These are phyloP conservation scores for Otocyon megalotis DNA, from an alignment of 2,113 vertebrate genomes.

Conservation along the genomic window DNA sequence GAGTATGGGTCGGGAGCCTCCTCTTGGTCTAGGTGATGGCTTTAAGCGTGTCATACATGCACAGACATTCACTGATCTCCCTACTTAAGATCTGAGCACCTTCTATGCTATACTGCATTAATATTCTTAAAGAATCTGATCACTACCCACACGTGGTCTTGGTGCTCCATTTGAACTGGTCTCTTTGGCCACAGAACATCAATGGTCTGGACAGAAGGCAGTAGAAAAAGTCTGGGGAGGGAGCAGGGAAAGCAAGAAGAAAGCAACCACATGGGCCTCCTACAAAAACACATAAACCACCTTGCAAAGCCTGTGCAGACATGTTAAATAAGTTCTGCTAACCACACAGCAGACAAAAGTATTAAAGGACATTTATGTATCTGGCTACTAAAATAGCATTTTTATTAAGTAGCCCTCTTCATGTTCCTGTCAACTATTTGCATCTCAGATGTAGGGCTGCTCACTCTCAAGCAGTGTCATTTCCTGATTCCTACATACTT, in stretches of 20 bases:
- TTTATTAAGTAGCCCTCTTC: neutral
- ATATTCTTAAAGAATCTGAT: neutral
- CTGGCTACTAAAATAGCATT: neutral
- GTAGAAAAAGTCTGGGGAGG: neutral
- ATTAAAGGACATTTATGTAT: neutral
- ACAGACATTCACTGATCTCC: neutral
- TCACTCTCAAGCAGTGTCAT: neutral
- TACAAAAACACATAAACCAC: neutral
- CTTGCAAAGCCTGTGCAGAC: neutral
- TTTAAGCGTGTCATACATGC: neutral
- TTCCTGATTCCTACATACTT: neutral
- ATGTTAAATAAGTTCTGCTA: neutral
- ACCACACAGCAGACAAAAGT: neutral
- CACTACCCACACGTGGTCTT: neutral
- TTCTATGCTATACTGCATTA: neutral
- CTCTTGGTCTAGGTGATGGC: neutral
- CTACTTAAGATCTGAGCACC: neutral
- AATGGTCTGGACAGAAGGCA: neutral
- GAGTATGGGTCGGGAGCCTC: neutral
- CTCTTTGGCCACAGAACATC: neutral
- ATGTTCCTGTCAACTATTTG: neutral
- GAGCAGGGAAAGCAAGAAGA: neutral
- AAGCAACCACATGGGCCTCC: neutral
- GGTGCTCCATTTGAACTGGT: neutral
- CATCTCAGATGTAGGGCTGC: accelerated